phyloP scores from a whole-genome alignment of 2,797 vertebrate species.

The Diplodus sargus region DNA sequence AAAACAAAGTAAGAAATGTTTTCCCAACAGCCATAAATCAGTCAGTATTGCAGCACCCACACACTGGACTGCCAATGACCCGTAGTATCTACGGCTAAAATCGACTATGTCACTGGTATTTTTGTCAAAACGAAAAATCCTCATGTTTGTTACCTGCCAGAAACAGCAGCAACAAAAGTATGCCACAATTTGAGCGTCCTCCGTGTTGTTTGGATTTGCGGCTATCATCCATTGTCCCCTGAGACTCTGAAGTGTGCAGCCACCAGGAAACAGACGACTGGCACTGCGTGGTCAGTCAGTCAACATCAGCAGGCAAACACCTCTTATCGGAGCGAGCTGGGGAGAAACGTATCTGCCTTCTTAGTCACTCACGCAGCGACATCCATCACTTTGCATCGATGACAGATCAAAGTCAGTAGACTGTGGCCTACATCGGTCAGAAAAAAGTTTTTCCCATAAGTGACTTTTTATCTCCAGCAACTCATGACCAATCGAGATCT shows the following conservation, averaged over 20 bases:
- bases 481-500: not conserved
- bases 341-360: conserved; percentile 13
- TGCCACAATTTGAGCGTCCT: not conserved
- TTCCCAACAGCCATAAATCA: not conserved
- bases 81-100: not conserved
- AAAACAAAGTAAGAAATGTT: not conserved
- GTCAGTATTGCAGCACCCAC: not conserved
- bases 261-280: conserved; percentile 30
- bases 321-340: conserved; percentile 50
- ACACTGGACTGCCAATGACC: not conserved
- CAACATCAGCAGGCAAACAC: conserved; percentile 24
- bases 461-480: not conserved
- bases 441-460: not conserved
- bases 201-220: not conserved
- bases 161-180: conserved; percentile 50
- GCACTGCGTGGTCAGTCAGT: not conserved
- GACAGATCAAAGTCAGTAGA: not conserved
- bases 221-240: conserved; percentile 50
- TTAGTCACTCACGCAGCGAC: conserved; percentile 35
- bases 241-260: conserved; percentile 2
- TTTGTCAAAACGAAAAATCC: not conserved
- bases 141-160: conserved; percentile 71
- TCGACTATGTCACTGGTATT: not conserved
- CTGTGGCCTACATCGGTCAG: not conserved
- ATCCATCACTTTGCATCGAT: not conserved